Conservation (phyloP, 2,113 vertebrate species). For the Tupaia chinensis region DNA sequence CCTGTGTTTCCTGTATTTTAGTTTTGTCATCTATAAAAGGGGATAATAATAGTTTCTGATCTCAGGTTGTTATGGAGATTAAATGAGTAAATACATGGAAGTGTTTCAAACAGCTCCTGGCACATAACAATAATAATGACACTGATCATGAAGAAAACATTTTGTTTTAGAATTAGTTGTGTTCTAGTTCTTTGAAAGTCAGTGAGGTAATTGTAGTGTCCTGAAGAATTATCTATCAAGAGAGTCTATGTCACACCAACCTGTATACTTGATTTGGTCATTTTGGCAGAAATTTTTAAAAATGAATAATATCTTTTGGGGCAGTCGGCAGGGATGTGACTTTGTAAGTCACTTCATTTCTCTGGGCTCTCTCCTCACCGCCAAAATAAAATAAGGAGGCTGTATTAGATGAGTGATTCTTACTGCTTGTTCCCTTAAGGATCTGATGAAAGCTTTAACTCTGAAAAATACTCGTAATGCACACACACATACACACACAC, state of each 20-base stretch:
- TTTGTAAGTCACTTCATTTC: neutral
- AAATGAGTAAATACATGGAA: neutral
- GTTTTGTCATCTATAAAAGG: constrained; percentile 35
- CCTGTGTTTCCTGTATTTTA: neutral
- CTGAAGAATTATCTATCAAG: neutral
- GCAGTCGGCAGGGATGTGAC: neutral
- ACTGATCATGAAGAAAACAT: neutral
- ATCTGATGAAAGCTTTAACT: neutral
- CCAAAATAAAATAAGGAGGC: neutral
- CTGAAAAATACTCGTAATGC: neutral
- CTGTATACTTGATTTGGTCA: neutral
- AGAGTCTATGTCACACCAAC: neutral
- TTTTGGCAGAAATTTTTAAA: neutral
- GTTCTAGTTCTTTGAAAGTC: neutral
- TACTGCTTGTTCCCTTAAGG: neutral
- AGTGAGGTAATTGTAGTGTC: neutral
- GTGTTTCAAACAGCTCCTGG: neutral
- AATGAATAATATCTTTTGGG: neutral
- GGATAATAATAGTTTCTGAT: neutral
- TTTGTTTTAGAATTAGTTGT: neutral
- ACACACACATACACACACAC: neutral
- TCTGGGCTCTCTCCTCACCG: neutral
- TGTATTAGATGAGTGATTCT: neutral
- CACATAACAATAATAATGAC: too few species aligned
- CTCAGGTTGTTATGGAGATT: neutral